These are phyloP conservation scores for Phalera bucephala DNA, from an alignment of 2,888 invertebrate genomes.

Conservation along the genomic window DNA sequence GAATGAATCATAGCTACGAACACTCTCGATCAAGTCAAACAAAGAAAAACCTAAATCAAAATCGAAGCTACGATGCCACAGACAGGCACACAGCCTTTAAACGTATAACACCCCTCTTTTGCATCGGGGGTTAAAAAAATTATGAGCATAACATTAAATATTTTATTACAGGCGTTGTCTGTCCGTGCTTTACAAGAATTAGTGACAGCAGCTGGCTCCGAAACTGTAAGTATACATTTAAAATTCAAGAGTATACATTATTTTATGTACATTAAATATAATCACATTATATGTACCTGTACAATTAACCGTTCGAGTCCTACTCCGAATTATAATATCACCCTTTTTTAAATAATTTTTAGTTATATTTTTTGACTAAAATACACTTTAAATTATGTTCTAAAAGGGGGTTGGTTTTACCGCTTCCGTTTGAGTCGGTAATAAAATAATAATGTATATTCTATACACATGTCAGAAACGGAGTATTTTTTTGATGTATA, in stretches of 20 bases:
- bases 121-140: too few relatives aligned
- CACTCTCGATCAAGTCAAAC: too few relatives aligned
- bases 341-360: conserved; percentile 52
- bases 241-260: background rate
- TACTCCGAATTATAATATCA: conserved; percentile 49
- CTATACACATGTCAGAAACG: too few relatives aligned
- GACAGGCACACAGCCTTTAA: too few relatives aligned
- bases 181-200: conserved; percentile 99
- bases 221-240: conserved; percentile 88
- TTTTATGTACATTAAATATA: conserved; percentile 18
- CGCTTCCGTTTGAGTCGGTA: conserved; percentile 19
- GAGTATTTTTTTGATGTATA: too few relatives aligned
- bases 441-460: background rate
- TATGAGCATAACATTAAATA: too few relatives aligned
- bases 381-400: conserved; percentile 37
- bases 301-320: conserved; percentile 60
- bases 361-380: conserved; percentile 47
- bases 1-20: too few relatives aligned
- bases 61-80: too few relatives aligned
- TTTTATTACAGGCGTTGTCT: conserved; percentile 89
- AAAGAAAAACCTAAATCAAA: too few relatives aligned
- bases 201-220: conserved; percentile 96
- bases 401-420: conserved; percentile 34
- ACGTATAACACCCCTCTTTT: too few relatives aligned
- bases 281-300: conserved; percentile 28